Evolutionary conservation across 2,888 invertebrate species (phyloP).

Genomic region (Lamellibrachia satsuma): DNA sequence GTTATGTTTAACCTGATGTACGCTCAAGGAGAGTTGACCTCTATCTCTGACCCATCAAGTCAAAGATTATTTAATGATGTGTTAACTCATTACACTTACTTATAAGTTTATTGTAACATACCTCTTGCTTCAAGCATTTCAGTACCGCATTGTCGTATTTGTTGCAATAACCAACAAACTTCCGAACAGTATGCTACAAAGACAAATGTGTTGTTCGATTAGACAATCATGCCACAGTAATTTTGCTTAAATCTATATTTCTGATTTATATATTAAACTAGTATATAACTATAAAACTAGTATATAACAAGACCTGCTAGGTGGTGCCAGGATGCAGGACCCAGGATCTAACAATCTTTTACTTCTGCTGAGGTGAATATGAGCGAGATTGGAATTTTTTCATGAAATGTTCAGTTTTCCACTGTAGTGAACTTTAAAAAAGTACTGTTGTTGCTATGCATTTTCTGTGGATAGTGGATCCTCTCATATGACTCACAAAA

Average conservation of each 20-base stretch:
- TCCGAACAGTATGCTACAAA: background rate
- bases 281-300: too few relatives aligned
- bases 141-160: background rate
- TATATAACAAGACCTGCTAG: too few relatives aligned
- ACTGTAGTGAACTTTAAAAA: background rate
- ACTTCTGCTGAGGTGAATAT: too few relatives aligned
- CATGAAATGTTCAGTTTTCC: background rate
- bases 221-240: background rate
- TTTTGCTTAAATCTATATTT: background rate
- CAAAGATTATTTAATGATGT: too few relatives aligned
- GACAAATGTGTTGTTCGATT: background rate
- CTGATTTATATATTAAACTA: background rate
- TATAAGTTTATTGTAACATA: background rate
- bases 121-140: background rate
- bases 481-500: background rate
- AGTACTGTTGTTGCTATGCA: background rate
- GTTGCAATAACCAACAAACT: constrained; percentile 11
- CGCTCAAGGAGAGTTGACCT: too few relatives aligned
- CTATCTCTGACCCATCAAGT: too few relatives aligned
- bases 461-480: background rate
- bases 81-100: background rate
- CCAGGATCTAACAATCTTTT: too few relatives aligned
- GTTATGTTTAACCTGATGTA: too few relatives aligned
- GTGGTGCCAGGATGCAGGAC: too few relatives aligned
- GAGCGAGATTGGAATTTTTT: too few relatives aligned